Conservation (phyloP, 2,797 vertebrate genomes). For the Hozukius guyotensis region DNA sequence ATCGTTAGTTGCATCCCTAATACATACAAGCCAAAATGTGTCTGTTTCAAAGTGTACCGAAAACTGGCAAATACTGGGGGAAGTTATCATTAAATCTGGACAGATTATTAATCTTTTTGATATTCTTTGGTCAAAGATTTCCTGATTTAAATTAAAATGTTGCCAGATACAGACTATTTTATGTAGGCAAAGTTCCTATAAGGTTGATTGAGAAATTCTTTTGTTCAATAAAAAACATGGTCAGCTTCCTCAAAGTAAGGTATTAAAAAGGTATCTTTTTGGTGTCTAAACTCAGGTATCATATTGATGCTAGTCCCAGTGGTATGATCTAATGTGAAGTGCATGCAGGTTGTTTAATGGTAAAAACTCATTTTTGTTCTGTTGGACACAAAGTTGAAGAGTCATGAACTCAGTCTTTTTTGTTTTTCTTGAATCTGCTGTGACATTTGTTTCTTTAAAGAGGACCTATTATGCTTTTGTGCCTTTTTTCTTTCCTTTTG, state of each 20-base stretch:
- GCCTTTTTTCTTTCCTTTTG: too few species aligned
- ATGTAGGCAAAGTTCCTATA: neutral
- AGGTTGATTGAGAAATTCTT: neutral
- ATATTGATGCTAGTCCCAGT: neutral
- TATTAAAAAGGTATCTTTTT: neutral
- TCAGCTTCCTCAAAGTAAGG: neutral
- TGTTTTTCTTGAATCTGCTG: neutral
- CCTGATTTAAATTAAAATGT: neutral
- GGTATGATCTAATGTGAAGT: neutral
- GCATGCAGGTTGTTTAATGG: neutral
- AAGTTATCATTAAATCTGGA: too few species aligned
- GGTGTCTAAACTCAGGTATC: neutral
- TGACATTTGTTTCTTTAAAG: neutral
- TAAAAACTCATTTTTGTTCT: neutral
- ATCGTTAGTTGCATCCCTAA: too few species aligned
- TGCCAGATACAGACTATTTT: neutral
- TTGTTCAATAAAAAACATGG: neutral
- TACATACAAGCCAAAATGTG: too few species aligned
- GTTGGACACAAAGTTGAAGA: neutral
- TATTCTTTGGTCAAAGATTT: neutral
- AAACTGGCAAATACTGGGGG: too few species aligned
- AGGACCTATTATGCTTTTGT: too few species aligned
- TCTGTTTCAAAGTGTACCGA: too few species aligned
- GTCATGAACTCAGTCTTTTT: neutral
- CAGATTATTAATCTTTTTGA: neutral